A percentile compares a stretch with the other conserved stretches of the same genome.
Evolutionary conservation across 2,113 vertebrate species (phyloP).

Genomic region (Aspiorhynchus laticeps): DNA sequence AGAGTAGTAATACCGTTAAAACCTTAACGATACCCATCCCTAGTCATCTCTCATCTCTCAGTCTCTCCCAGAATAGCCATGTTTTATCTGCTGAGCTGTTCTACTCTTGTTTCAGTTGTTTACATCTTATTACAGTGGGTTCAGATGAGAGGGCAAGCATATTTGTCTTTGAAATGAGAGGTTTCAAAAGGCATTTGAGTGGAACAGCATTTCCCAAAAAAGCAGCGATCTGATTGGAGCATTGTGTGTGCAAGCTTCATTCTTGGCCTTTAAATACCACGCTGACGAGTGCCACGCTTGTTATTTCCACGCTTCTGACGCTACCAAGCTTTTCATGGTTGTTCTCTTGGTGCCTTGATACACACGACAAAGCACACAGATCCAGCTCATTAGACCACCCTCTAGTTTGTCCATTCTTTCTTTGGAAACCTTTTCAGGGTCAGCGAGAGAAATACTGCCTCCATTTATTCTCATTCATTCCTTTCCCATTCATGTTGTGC

Average conservation of each 20-base stretch:
- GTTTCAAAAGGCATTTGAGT: conserved; percentile 47
- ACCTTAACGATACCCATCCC: no score
- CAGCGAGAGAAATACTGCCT: not conserved
- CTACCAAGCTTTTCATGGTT: conserved; percentile 19
- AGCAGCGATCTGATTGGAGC: not conserved
- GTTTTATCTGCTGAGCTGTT: conserved; percentile 27
- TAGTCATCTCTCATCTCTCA: not conserved
- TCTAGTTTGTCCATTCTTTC: not conserved
- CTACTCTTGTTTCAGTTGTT: conserved; percentile 31
- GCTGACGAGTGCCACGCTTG: conserved; percentile 34
- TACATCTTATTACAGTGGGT: conserved; percentile 47
- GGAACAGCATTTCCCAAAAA: conserved; percentile 42
- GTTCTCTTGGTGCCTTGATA: conserved; percentile 34
- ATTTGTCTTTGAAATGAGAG: conserved; percentile 56
- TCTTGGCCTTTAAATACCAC: conserved; percentile 56
- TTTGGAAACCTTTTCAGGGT: not conserved
- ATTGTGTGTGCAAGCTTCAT: not conserved
- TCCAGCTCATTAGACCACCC: conserved; percentile 25
- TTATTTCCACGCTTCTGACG: conserved; percentile 51
- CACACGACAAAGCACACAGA: conserved; percentile 32
- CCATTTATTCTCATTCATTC: not conserved
- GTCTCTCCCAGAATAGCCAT: conserved; percentile 27
- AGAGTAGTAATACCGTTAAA: no score
- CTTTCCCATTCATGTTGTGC: not conserved
- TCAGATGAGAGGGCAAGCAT: conserved; percentile 51